Conservation (phyloP, 2,113 vertebrate species). For the Euleptes europaea region DNA sequence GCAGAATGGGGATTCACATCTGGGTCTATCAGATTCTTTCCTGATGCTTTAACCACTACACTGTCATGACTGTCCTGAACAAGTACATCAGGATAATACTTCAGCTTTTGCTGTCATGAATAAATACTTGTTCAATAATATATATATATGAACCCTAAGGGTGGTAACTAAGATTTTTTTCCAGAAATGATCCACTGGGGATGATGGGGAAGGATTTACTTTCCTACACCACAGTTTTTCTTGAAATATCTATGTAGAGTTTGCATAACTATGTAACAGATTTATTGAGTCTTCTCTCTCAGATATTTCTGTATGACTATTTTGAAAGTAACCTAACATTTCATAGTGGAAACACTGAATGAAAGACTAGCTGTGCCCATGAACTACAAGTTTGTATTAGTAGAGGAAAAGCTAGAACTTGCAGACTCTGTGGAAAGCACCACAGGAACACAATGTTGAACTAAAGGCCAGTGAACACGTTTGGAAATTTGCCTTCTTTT, state of each 20-base stretch:
- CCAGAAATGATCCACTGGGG: too few relatives aligned
- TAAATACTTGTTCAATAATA: too few relatives aligned
- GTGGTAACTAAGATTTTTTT: too few relatives aligned
- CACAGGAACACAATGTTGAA: slow-evolving; percentile 47
- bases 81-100: too few relatives aligned
- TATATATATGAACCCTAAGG: too few relatives aligned
- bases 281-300: neutral
- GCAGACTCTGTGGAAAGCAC: slow-evolving; percentile 52
- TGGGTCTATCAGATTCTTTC: too few relatives aligned
- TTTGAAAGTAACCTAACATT: neutral
- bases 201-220: neutral
- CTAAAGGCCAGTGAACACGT: slow-evolving; percentile 46
- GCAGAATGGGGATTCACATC: too few relatives aligned
- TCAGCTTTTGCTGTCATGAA: too few relatives aligned
- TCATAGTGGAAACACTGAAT: neutral
- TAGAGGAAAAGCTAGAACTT: slow-evolving; percentile 39
- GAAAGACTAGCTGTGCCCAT: neutral
- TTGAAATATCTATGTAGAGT: neutral
- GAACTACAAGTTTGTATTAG: neutral
- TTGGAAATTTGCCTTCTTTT: slow-evolving; percentile 42
- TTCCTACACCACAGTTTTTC: neutral
- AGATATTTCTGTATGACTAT: neutral
- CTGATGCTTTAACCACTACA: too few relatives aligned
- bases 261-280: neutral
- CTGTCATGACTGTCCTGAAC: too few relatives aligned